phyloP scores from a whole-genome alignment of 92 coral and sea anemone species.

The Epizoanthus fatuus region DNA sequence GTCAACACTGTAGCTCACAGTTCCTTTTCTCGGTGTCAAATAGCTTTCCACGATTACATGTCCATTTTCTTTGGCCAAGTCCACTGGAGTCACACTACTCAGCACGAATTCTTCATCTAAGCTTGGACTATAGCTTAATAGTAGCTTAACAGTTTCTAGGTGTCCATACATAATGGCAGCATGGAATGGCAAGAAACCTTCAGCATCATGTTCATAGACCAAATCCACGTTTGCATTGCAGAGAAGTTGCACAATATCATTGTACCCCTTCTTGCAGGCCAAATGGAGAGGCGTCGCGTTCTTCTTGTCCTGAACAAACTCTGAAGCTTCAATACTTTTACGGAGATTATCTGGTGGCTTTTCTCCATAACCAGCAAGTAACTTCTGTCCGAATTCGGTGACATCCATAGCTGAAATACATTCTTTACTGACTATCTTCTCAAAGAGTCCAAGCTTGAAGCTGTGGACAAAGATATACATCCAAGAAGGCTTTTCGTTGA shows the following conservation, averaged over 20 bases:
- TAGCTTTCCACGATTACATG: not conserved
- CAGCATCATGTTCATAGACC: constrained; percentile 6
- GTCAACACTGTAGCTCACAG: not conserved
- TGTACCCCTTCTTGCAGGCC: constrained; percentile 23
- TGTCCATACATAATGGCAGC: constrained; percentile 22
- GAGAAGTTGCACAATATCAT: constrained; percentile 1
- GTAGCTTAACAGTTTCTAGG: not conserved
- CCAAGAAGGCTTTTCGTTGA: not conserved
- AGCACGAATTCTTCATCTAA: not conserved
- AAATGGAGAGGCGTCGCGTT: constrained; percentile 15
- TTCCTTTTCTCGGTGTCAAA: not conserved
- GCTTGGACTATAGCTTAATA: not conserved
- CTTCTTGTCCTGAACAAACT: not conserved
- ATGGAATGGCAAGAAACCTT: constrained; percentile 24
- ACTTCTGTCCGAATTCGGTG: constrained; percentile 6
- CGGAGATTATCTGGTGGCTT: not conserved
- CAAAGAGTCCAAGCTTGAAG: constrained; percentile 1
- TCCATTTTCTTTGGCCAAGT: constrained; percentile 10
- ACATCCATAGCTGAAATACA: not conserved
- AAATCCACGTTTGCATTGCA: not conserved
- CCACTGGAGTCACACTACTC: not conserved
- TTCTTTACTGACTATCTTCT: not conserved
- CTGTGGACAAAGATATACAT: constrained; percentile 25
- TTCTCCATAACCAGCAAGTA: constrained; percentile 14
- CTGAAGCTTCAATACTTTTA: not conserved